Conservation (phyloP, 2,888 invertebrate species). For the Hemaris fuciformis region DNA sequence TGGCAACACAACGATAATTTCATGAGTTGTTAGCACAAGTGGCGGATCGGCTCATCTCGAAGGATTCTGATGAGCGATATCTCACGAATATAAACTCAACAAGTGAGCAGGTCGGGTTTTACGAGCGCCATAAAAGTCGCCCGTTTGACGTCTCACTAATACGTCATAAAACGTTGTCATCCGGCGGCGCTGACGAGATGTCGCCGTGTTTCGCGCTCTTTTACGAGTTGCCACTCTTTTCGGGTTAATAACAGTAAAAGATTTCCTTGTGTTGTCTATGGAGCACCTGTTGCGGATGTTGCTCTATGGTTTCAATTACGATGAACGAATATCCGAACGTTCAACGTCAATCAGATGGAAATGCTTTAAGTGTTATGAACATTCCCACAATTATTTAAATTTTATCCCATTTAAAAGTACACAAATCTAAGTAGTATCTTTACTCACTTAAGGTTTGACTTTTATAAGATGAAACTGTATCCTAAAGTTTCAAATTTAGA, state of each 20-base stretch:
- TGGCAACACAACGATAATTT: not conserved
- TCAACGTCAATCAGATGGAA: no score
- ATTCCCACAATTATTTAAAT: no score
- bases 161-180: constrained; percentile 66
- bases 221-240: constrained; percentile 45
- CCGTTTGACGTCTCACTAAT: constrained; percentile 71
- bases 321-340: no score
- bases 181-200: constrained; percentile 39
- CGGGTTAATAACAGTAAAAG: constrained; percentile 52
- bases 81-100: constrained; percentile 61
- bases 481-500: no score
- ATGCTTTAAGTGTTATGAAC: no score
- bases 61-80: constrained; percentile 22
- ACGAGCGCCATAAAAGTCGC: constrained; percentile 62
- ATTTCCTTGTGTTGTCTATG: constrained; percentile 27
- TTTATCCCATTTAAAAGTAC: no score
- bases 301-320: not conserved
- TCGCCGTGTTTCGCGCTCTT: constrained; percentile 40
- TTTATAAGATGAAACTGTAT: no score
- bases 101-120: constrained; percentile 74
- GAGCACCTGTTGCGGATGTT: constrained; percentile 27
- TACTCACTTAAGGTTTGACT: no score
- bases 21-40: no score
- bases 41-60: not conserved
- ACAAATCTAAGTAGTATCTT: no score